Base-by-base conservation (phyloP, 2,797 vertebrate genomes). In the Lepidocolaptes lacrymiger region DNA sequence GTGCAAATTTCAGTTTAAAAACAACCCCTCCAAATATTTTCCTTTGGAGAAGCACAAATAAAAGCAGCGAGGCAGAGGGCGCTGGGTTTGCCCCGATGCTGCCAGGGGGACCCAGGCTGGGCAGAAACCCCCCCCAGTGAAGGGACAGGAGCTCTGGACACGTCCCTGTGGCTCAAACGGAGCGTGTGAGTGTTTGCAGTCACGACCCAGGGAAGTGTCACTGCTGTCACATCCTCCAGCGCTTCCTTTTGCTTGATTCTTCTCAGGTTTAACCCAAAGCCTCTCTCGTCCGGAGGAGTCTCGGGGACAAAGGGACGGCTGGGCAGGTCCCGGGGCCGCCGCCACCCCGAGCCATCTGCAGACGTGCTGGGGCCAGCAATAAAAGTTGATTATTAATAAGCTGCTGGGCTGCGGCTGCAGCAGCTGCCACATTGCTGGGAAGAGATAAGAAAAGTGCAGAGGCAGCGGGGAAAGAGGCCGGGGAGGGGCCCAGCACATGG, bases 321-420 rank as follows among this genome's bases (percentile, higher is more conserved):
- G 59, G 28, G 46, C 3, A 3, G 74, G 68, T 62, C 90, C 30
- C 7, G 11, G 34, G 28, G 71, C 56, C 51, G 3, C 66, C 24
- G 0, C 46, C 49, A 2, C 5, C 28, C 64, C 46, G 14, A 36
- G 5, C 62, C 62, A n/a, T 46, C 15, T 26, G 43, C 62, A 12
- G 62, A 23, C 62, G 15, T n/a, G 27, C 22, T 8, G 66, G 37
- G 64, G 54, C 7, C 6, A n/a, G 79, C 41, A 77, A 68, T 80
- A 85, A 63, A 80, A 43, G 92, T 48, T 88, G 79, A 77, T 90
- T 54, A 87, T 92, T 91, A 85, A 95, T 78, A 34, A 61, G 36
- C 52, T 20, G 52, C 34, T 54, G 7, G 73, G 89, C 66, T 62
- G n/a, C 1, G 7, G n/a, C 72, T 0, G 1, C 5, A 4, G 92